Evolutionary conservation across 2,113 vertebrate species (phyloP), one percentile per base, ranked within the genome.

Genomic region (Tautogolabrus adspersus): DNA sequence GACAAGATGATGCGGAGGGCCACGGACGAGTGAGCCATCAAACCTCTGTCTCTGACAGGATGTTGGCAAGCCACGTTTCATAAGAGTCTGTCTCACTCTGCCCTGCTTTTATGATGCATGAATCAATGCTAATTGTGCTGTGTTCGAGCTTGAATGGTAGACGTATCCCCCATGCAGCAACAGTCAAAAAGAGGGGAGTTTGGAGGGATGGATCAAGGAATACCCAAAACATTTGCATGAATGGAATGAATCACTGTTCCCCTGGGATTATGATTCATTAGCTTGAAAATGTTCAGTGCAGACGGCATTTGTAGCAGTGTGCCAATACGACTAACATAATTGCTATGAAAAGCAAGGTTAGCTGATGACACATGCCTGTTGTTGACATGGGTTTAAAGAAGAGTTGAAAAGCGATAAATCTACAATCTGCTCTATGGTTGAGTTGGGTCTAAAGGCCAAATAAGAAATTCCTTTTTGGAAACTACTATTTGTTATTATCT

Each of bases 21-120:
- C 88, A 87, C 72, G 87, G 88, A 88, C 78, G 89, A 92, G 89
- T 92, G 88, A 93, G 89, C 90, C 90, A 88, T 93, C 91, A 92
- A 89, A 87, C 86, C 86, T 84, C 75, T 5, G 60, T 75, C 76
- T 81, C 72, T 90, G 90, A 92, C 92, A 90, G 88, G 30, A 75
- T 87, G 89, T 90, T 92, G 90, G 92, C 90, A 91, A 87, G 79
- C 83, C 42, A 3, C 51, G n/a, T 87, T 91, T 82, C 83, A 83
- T 60, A 61, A 85, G 75, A 91, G 83, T 79, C 90, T 81, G 90
- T 66, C 86, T 85, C 81, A 77, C 81, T 81, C 75, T 3, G 77
- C 60, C 83, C 72, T 52, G 77, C 76, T 79, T 89, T 84, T 89
- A 82, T 88, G 85, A 75, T 7, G 78, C 77, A 82, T 84, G 82